These are phyloP conservation scores for Callochromis pleurospilus DNA, from an alignment of 2,113 vertebrate genomes.

Conservation along the genomic window DNA sequence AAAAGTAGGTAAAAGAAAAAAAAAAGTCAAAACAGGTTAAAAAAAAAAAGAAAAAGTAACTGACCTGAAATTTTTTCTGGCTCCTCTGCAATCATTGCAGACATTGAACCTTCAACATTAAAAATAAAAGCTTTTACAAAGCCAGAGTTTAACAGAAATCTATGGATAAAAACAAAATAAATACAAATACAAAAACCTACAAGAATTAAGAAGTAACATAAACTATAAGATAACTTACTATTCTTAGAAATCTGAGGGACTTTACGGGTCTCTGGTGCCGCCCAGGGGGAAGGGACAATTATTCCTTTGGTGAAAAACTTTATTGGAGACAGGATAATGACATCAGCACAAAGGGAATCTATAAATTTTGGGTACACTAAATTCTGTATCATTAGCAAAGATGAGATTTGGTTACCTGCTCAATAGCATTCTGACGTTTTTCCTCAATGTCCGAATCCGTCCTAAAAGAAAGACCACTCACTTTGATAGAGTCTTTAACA, in stretches of 20 bases:
- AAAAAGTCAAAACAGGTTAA: too few species aligned
- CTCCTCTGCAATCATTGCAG: conserved; percentile 46
- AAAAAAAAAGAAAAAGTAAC: conserved; percentile 19
- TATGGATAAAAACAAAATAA: background rate
- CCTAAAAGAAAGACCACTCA: conserved; percentile 60
- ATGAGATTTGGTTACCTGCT: conserved; percentile 76
- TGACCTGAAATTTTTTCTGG: conserved; percentile 81
- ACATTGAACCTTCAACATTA: conserved; percentile 40
- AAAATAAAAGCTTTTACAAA: background rate
- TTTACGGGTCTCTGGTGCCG: conserved; percentile 75
- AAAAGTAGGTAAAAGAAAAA: background rate
- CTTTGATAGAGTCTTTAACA: background rate
- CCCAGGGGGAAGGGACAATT: conserved; percentile 96
- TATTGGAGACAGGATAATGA: background rate
- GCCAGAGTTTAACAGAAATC: background rate
- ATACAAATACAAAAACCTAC: background rate
- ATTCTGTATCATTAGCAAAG: background rate
- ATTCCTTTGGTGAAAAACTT: conserved; percentile 94
- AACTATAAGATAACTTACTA: conserved; percentile 66
- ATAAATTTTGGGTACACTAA: background rate
- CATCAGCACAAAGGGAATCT: background rate
- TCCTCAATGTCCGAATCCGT: conserved; percentile 89
- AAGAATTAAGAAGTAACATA: background rate
- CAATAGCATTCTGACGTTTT: conserved; percentile 91
- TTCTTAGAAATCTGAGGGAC: conserved; percentile 67